Percentiles rank a stretch among this genome's conserved stretches.
These are phyloP conservation scores for Cyanoramphus novaezelandiae DNA, from an alignment of 2,113 vertebrate species.

Conservation along the genomic window DNA sequence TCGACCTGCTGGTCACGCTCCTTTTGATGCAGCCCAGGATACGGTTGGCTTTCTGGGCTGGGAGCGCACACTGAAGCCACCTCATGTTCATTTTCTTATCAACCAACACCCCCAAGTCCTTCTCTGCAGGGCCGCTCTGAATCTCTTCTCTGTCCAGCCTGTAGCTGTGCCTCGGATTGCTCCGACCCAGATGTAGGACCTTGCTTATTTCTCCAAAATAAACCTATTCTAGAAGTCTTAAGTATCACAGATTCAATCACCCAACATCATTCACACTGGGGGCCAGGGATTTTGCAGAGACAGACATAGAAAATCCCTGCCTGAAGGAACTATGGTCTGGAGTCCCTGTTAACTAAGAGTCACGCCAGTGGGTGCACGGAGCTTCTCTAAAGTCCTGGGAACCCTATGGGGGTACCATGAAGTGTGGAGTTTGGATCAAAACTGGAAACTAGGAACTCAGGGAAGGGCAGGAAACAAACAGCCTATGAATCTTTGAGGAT, in stretches of 20 bases:
- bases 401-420: accelerated
- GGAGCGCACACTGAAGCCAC: no score
- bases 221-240: not conserved
- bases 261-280: not conserved
- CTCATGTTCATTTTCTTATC: no score
- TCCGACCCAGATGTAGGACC: no score
- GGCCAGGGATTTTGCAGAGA: not conserved
- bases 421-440: not conserved
- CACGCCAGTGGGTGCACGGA: accelerated
- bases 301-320: not conserved
- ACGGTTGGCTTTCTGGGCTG: no score
- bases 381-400: not conserved
- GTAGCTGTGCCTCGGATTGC: no score
- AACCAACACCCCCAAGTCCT: no score
- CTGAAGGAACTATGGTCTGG: not conserved
- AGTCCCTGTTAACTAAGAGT: not conserved
- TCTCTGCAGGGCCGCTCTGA: no score
- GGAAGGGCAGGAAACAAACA: not conserved
- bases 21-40: no score
- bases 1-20: no score
- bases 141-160: no score
- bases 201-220: not conserved
- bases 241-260: not conserved
- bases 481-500: not conserved
- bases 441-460: not conserved